Conservation (phyloP, 2,113 vertebrate species). For the Syngnathus typhle region DNA sequence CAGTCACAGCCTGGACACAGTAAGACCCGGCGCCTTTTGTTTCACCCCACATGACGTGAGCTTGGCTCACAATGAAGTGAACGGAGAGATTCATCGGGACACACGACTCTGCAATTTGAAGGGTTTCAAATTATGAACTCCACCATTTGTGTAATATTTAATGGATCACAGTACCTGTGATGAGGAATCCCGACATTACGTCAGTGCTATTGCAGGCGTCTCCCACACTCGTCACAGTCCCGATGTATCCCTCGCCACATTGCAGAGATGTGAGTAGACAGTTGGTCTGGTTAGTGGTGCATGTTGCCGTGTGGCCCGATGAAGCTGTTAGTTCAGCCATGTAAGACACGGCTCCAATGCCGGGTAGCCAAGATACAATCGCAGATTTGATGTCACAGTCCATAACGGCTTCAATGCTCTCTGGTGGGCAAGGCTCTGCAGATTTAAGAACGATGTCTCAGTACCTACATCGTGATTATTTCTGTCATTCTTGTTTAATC, state of each 20-base stretch:
- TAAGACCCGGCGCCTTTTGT: slow-evolving; percentile 48
- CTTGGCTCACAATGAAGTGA: slow-evolving; percentile 37
- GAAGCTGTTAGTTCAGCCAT: not conserved
- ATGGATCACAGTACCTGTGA: slow-evolving; percentile 1
- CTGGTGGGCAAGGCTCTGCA: slow-evolving; percentile 3
- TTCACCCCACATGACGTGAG: slow-evolving; percentile 45
- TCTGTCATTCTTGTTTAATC: no score
- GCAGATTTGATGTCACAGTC: slow-evolving; percentile 7
- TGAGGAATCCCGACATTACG: not conserved
- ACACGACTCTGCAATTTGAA: slow-evolving; percentile 54
- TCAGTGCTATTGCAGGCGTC: not conserved
- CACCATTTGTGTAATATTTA: not conserved
- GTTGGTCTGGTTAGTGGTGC: not conserved
- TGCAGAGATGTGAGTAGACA: not conserved
- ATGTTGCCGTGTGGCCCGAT: not conserved
- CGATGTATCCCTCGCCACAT: slow-evolving; percentile 4
- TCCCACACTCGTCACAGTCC: not conserved
- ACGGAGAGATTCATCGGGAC: slow-evolving; percentile 39
- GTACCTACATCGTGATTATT: no score
- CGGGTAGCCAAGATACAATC: not conserved
- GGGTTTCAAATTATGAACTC: not conserved
- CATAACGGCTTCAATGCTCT: not conserved
- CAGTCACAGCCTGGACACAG: slow-evolving; percentile 44
- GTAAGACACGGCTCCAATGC: not conserved
- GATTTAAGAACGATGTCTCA: not conserved